phyloP scores from a whole-genome alignment of 2,113 vertebrate genomes.

The Callorhinus ursinus region DNA sequence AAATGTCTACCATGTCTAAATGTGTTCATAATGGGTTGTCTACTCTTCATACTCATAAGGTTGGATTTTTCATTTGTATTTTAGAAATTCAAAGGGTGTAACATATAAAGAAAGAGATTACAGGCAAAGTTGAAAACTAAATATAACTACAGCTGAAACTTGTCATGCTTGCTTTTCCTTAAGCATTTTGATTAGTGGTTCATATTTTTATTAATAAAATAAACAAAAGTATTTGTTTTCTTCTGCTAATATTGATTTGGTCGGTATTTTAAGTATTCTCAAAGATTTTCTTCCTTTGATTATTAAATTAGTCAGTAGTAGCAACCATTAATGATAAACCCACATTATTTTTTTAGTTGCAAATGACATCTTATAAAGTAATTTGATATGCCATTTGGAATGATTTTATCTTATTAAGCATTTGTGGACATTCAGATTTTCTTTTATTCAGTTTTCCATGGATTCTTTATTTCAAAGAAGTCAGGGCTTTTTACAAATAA shows the following conservation, averaged over 20 bases:
- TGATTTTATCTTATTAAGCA: neutral
- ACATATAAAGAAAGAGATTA: neutral
- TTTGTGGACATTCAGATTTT: neutral
- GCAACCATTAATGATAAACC: neutral
- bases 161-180: neutral
- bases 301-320: neutral
- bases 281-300: neutral
- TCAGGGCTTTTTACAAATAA: neutral
- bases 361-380: neutral
- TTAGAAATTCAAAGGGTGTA: neutral
- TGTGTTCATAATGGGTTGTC: neutral
- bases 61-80: neutral
- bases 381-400: neutral
- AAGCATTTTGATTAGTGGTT: neutral
- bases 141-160: neutral
- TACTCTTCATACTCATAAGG: neutral
- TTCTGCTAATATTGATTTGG: neutral
- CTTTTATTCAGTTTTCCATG: constrained; percentile 21
- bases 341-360: neutral
- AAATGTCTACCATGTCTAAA: neutral
- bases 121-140: neutral
- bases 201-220: neutral
- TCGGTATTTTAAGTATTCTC: neutral
- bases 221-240: neutral
- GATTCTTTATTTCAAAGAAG: constrained; percentile 2